Percentiles rank a stretch among this genome's conserved stretches.
Conservation (phyloP, 2,797 vertebrate genomes). For the Diglossa cyanea region DNA sequence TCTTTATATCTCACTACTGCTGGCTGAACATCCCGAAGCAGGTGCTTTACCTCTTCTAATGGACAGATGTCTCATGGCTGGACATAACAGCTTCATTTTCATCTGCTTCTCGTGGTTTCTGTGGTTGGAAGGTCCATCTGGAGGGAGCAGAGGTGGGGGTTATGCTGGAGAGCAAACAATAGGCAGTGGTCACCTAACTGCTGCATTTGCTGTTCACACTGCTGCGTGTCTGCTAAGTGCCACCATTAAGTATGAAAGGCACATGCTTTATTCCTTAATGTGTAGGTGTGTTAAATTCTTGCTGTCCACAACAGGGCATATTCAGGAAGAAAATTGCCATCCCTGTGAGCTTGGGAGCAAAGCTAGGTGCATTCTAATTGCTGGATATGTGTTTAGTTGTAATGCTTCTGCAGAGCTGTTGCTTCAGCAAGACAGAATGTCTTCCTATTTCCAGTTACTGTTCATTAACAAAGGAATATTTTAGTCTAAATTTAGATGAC, state of each 20-base stretch:
- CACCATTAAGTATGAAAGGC: background rate
- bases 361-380: background rate
- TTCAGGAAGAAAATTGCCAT: background rate
- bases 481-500: slow-evolving; percentile 72
- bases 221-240: background rate
- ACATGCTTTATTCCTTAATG: background rate
- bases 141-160: background rate
- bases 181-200: background rate
- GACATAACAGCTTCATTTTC: background rate
- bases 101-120: background rate
- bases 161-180: background rate
- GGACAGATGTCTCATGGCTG: background rate
- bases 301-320: background rate
- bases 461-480: slow-evolving; percentile 62
- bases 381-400: background rate
- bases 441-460: slow-evolving; percentile 58
- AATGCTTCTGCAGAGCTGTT: slow-evolving; percentile 11
- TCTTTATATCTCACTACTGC: background rate
- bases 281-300: background rate
- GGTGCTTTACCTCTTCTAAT: slow-evolving; percentile 14
- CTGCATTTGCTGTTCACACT: background rate
- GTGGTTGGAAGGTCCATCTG: background rate
- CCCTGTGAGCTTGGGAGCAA: background rate
- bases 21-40: slow-evolving; percentile 3
- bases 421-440: slow-evolving; percentile 48